Conservation (phyloP, 2,797 vertebrate genomes). For the Semotilus atromaculatus region DNA sequence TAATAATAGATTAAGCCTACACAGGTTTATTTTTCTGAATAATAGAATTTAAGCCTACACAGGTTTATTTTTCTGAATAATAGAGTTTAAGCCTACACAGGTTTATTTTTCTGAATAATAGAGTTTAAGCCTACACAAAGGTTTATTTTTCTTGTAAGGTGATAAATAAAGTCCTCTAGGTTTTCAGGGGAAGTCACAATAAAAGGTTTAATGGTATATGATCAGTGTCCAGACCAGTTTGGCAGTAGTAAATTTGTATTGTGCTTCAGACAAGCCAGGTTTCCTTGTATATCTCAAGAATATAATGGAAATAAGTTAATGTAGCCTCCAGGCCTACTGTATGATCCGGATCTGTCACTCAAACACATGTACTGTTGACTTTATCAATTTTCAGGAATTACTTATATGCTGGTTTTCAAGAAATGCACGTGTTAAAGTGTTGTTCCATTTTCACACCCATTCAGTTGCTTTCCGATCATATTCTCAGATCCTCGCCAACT, state of each 20-base stretch:
- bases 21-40: too few relatives aligned
- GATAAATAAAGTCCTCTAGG: neutral
- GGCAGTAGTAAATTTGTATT: neutral
- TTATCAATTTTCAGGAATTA: neutral
- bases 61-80: too few relatives aligned
- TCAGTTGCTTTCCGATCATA: neutral
- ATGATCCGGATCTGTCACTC: neutral
- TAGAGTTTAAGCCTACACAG: too few relatives aligned
- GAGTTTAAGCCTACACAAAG: neutral
- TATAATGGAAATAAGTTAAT: conserved; percentile 43
- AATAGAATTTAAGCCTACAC: too few relatives aligned
- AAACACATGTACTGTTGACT: neutral
- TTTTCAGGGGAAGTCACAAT: neutral
- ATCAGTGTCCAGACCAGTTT: neutral
- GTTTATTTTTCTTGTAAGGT: conserved; percentile 1
- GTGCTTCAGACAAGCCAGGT: conserved; percentile 12
- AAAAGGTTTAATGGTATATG: neutral
- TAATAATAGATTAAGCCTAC: too few relatives aligned
- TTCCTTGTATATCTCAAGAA: conserved; percentile 10
- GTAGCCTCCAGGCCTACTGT: neutral
- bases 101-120: neutral
- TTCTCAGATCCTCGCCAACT: conserved; percentile 88
- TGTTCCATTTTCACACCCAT: neutral
- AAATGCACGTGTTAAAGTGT: neutral
- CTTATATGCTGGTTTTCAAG: neutral